A percentile compares a stretch with the other conserved stretches of the same genome.
Conservation (phyloP, 1,140 invertebrate species). For the Triops cancriformis region DNA sequence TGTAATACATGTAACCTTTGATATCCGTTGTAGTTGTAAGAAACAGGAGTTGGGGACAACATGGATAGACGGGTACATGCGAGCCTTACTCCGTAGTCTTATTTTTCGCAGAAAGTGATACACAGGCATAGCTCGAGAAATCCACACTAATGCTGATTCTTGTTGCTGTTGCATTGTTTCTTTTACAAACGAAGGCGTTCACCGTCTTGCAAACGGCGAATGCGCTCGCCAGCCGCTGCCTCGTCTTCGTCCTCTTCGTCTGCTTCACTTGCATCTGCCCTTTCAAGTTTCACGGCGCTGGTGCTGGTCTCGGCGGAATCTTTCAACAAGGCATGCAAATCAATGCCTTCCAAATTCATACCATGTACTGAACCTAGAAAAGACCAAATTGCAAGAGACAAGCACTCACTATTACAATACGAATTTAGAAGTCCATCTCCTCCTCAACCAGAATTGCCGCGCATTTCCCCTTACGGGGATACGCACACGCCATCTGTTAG, state of each 20-base stretch:
- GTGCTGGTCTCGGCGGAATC: not conserved
- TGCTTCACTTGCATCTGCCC: not conserved
- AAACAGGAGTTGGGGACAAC: not conserved
- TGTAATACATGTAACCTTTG: not conserved
- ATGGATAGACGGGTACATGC: not conserved
- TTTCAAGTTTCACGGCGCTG: slow-evolving; percentile 1
- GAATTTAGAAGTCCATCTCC: no score
- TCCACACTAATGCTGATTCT: not conserved
- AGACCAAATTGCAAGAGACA: not conserved
- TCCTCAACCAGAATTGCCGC: no score
- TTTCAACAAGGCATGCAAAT: slow-evolving; percentile 28
- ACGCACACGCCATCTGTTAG: not conserved
- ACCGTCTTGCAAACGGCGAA: slow-evolving; percentile 28
- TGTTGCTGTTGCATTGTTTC: not conserved
- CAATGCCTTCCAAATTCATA: slow-evolving; percentile 28
- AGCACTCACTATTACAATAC: not conserved
- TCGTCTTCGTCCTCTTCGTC: slow-evolving; percentile 23
- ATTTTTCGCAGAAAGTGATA: not conserved
- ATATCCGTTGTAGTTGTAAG: slow-evolving; percentile 1
- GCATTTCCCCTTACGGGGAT: not conserved
- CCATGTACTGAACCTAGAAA: slow-evolving; percentile 30
- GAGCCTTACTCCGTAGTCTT: not conserved
- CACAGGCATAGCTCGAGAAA: not conserved
- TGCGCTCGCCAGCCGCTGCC: slow-evolving; percentile 21
- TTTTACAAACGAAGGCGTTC: slow-evolving; percentile 26